A percentile compares a stretch with the other conserved stretches of the same genome.
phyloP scores from a whole-genome alignment of 1,140 invertebrate genomes.

The Hypothenemus hampei region DNA sequence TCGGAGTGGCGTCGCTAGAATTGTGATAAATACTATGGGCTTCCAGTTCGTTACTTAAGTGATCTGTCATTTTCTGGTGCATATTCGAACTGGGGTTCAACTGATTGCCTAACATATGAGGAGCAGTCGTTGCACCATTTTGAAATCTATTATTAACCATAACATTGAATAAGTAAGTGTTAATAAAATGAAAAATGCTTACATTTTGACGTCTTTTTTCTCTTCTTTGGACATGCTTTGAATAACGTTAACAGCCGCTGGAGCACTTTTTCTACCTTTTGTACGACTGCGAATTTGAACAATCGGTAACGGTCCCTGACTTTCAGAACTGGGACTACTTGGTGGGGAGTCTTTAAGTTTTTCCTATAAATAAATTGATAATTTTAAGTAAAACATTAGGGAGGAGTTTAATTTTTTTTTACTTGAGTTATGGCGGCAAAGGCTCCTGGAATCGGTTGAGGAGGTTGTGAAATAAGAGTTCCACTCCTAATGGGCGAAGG shows the following conservation, averaged over 20 bases:
- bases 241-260: conserved; percentile 45
- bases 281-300: conserved; percentile 36
- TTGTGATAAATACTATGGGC: conserved; percentile 71
- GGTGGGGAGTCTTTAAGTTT: conserved; percentile 58
- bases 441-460: conserved; percentile 24
- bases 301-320: too few species aligned
- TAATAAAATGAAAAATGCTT: conserved; percentile 34
- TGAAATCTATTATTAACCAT: conserved; percentile 53
- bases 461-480: background rate
- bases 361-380: conserved; percentile 3
- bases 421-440: conserved; percentile 28
- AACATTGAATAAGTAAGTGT: conserved; percentile 6
- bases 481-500: conserved; percentile 7
- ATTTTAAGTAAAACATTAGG: background rate
- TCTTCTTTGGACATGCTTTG: conserved; percentile 47
- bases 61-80: conserved; percentile 81
- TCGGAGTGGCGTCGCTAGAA: conserved; percentile 48
- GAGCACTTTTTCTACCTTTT: conserved; percentile 49
- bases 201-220: conserved; percentile 56
- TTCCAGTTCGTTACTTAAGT: conserved; percentile 75
- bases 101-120: conserved; percentile 84
- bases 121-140: conserved; percentile 60
- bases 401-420: too few species aligned
- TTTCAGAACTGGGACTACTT: conserved; percentile 61
- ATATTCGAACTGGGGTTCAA: conserved; percentile 79